Base-by-base conservation (phyloP, 2,113 vertebrate species). In the Scolopax mira region DNA sequence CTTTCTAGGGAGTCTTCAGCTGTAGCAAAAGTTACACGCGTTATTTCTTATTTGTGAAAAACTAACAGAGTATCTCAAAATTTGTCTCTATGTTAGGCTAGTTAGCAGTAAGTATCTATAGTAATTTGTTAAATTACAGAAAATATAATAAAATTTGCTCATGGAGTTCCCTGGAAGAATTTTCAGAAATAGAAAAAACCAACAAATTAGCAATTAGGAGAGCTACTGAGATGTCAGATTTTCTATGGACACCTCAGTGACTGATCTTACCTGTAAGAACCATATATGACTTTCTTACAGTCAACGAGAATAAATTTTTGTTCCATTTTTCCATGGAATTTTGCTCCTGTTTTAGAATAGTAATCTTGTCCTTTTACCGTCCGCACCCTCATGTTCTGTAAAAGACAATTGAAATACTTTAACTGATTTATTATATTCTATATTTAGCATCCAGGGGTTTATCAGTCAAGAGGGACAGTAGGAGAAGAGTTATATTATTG, bases 291-390 rank as follows among this genome's bases (percentile, higher is more conserved):
- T 85, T 98, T 99, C 77, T 98, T 98, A 95, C 99, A 99, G 93
- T 99, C 99, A 72, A 99, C 96, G 92, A 99, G 97, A 74, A 99
- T 95, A 98, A 99, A 99, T 90, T 98, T 99, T 97, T 99, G 99
- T 93, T 98, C 98, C 99, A 99, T 98, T 95, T 98, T 98, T 37
- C 99, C 99, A 85, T 99, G 97, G 96, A 99, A 99, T 98, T 98
- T 99, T 77, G 98, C 98, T 94, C 99, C 99, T 51, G 99, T 98
- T 96, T 98, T 99, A 96, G 99, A 99, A 97, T 98, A 97, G 96
- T 99, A 99, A 95, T 99, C 98, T 96, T 98, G 98, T 75, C 99
- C 99, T 97, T 98, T 99, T 85, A 99, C 99, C 23, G 98, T 99
- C 41, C 99, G 98, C 13, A 99, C 98, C 80, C 98, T 99, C 97